Evolutionary conservation across 2,888 invertebrate genomes (phyloP).

Genomic region (Dryocosmus kuriphilus): DNA sequence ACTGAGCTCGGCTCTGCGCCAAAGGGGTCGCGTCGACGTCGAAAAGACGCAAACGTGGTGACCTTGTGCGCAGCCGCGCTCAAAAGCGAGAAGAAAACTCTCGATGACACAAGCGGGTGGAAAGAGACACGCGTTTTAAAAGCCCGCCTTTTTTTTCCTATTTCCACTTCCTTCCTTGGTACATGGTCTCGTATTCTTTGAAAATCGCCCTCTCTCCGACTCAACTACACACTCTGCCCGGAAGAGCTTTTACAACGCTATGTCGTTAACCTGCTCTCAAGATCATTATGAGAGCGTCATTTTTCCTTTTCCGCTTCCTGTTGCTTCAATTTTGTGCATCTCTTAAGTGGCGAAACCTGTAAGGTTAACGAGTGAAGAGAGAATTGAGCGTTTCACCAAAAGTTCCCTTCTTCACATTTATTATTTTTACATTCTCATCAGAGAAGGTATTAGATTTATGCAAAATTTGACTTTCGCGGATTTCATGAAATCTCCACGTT

Average conservation of each 20-base stretch:
- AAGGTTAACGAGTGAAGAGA: background rate
- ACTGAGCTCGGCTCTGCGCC: slow-evolving; percentile 74
- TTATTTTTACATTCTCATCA: too few relatives aligned
- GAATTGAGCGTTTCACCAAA: background rate
- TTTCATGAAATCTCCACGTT: too few relatives aligned
- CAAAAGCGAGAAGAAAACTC: slow-evolving; percentile 42
- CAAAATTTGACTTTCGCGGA: too few relatives aligned
- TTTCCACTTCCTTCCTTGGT: slow-evolving; percentile 17
- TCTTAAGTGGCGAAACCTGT: background rate
- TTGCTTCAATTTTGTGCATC: slow-evolving; percentile 1
- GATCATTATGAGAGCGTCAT: slow-evolving; percentile 20
- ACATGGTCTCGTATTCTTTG: slow-evolving; percentile 3
- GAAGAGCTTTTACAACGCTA: slow-evolving; percentile 27
- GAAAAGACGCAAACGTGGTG: slow-evolving; percentile 69
- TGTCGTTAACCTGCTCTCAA: slow-evolving; percentile 25
- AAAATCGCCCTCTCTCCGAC: slow-evolving; percentile 22
- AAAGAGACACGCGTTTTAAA: slow-evolving; percentile 35
- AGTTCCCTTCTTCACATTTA: background rate
- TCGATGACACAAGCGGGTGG: slow-evolving; percentile 5
- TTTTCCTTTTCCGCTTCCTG: slow-evolving; percentile 9
- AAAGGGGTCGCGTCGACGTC: slow-evolving; percentile 74
- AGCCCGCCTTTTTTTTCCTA: slow-evolving; percentile 38
- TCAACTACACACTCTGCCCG: slow-evolving; percentile 5
- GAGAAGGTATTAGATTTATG: too few relatives aligned
- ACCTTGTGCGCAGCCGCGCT: slow-evolving; percentile 58